These are phyloP conservation scores for Clanis bilineata DNA, from an alignment of 2,888 invertebrate genomes.

Conservation along the genomic window DNA sequence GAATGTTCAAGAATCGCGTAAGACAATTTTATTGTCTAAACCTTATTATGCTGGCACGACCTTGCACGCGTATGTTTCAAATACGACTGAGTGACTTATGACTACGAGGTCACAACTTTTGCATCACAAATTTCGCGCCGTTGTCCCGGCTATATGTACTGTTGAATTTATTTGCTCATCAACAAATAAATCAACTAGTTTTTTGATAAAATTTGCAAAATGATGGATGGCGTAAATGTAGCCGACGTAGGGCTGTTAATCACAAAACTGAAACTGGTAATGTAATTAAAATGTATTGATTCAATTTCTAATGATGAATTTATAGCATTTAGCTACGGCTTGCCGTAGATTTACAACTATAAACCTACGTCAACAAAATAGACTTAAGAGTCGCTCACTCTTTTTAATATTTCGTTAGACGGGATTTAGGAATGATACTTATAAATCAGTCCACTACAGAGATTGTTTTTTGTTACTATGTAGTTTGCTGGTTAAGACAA, in stretches of 20 bases:
- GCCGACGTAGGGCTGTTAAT: not conserved
- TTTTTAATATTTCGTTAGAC: not conserved
- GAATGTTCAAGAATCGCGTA: too few species aligned
- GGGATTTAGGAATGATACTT: too few species aligned
- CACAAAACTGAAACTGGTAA: constrained; percentile 12
- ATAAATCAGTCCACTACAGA: not conserved
- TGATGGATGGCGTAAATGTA: not conserved
- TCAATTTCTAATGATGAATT: constrained; percentile 26
- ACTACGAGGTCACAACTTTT: too few species aligned
- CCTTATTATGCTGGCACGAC: too few species aligned
- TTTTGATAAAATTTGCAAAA: too few species aligned
- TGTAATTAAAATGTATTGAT: constrained; percentile 21
- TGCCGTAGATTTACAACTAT: constrained; percentile 22
- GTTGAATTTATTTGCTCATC: too few species aligned
- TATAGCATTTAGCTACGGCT: constrained; percentile 19
- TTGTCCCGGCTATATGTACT: too few species aligned
- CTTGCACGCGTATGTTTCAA: too few species aligned
- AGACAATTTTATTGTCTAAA: too few species aligned
- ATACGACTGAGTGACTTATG: too few species aligned
- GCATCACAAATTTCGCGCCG: too few species aligned
- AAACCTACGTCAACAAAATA: constrained; percentile 13
- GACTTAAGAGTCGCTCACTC: not conserved
- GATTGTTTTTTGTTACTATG: not conserved
- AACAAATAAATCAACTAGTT: too few species aligned
- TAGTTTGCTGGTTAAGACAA: not conserved